phyloP scores from a whole-genome alignment of 1,140 invertebrate species.

The Nebria ingens region DNA sequence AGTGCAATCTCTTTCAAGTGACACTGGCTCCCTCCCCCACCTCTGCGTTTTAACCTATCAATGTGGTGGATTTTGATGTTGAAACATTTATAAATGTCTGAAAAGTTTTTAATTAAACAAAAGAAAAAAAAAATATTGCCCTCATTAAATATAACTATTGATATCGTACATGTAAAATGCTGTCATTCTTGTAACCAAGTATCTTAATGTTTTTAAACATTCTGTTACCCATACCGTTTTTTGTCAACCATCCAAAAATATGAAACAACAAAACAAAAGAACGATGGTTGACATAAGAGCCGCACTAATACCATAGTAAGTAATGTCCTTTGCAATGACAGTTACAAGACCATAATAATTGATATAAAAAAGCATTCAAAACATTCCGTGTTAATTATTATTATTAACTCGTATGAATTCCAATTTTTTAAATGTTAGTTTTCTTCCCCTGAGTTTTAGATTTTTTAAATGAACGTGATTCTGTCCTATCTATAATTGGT shows the following conservation, averaged over 20 bases:
- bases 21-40: background rate
- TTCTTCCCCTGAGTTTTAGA: no score
- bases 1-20: background rate
- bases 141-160: slow-evolving; percentile 9
- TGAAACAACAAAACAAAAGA: background rate
- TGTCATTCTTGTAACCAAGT: slow-evolving; percentile 8
- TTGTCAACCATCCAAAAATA: background rate
- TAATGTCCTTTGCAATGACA: background rate
- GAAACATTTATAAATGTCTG: slow-evolving; percentile 7
- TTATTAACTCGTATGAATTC: background rate
- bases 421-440: no score
- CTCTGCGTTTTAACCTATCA: background rate
- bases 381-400: slow-evolving; percentile 7
- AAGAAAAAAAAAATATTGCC: slow-evolving; percentile 4
- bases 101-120: slow-evolving; percentile 5
- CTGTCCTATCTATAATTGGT: background rate
- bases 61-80: slow-evolving; percentile 6
- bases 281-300: background rate
- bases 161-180: slow-evolving; percentile 8
- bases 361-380: no score
- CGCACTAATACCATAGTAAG: background rate
- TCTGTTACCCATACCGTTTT: background rate
- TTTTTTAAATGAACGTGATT: slow-evolving; percentile 3
- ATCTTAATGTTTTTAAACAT: slow-evolving; percentile 6
- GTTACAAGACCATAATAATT: no score